Base-by-base conservation (phyloP, 2,113 vertebrate species). In the Nibea coibor region DNA sequence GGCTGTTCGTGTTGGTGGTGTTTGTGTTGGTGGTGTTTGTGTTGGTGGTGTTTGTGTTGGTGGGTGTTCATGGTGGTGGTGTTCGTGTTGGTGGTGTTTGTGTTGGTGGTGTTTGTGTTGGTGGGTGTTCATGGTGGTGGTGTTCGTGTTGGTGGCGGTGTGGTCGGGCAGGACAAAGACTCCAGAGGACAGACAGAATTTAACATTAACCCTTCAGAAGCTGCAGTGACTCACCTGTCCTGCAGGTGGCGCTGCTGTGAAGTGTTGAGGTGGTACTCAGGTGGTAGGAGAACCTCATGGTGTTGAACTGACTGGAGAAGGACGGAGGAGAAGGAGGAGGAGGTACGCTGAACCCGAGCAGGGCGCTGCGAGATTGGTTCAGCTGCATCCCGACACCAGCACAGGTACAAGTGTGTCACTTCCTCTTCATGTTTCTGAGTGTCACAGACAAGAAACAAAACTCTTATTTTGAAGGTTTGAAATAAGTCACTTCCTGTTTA, bases 261-360 rank as follows among this genome's bases (percentile, higher is more conserved):
- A 79, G n/a, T 3, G 83, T 50, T 9, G 87, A 24, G 71, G 85
- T 59, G 47, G 85, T 15, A 72, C 81, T 88, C 73, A 95, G 92
- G 77, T 95, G 94, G 75, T 94, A 95, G 53, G 93, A 95, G 83
- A 95, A 95, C 79, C 93, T 92, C 93, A 93, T 93, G 73, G 93
- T 89, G 75, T 92, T 88, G 88, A 93, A 95, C 78, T 93, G 94
- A 53, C 82, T 93, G 87, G 94, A 95, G 90, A 91, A 95, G 71
- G 92, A 93, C 31, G 59, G 43, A 2, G 76, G 74, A 22, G 86
- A 62, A 73, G 47, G 87, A 66, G 74, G 54, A 12, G 72, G 69
- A 19, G 28, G 67, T 12, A 79, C 79, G 65, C 69, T 77, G 80
- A 89, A 85, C 61, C 88, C 87, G 24, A 92, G 63, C 65, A 91